Conservation (phyloP, 2,113 vertebrate genomes). For the Irena cyanogastra region DNA sequence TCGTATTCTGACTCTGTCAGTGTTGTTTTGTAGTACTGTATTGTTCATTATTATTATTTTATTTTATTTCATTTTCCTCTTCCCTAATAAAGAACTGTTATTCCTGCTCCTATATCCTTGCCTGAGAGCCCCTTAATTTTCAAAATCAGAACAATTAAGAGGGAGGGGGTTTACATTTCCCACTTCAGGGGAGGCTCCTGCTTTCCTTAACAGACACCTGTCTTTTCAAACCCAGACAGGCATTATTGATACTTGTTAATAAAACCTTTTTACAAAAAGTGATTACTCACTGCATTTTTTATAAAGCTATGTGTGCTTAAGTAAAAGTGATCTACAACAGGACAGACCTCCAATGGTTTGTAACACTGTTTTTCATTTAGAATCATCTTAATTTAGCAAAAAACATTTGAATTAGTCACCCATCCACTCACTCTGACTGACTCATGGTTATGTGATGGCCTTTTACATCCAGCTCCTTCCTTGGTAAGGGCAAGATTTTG, state of each 20-base stretch:
- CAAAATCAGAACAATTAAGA: too few relatives aligned
- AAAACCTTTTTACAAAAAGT: not conserved
- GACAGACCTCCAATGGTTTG: not conserved
- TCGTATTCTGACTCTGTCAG: too few relatives aligned
- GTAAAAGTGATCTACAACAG: not conserved
- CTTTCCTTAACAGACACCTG: too few relatives aligned
- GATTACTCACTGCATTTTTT: not conserved
- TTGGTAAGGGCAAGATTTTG: not conserved
- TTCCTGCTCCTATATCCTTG: too few relatives aligned
- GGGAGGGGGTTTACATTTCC: too few relatives aligned
- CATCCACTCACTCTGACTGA: not conserved
- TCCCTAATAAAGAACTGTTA: too few relatives aligned
- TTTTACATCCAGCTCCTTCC: not conserved
- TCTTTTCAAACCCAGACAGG: too few relatives aligned
- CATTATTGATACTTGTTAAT: not conserved
- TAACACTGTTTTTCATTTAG: not conserved
- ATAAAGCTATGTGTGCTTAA: not conserved
- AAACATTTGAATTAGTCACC: not conserved
- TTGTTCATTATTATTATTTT: too few relatives aligned
- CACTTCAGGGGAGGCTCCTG: too few relatives aligned
- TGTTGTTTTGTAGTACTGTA: too few relatives aligned
- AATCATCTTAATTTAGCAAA: not conserved
- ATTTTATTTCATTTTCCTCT: too few relatives aligned
- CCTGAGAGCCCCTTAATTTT: too few relatives aligned
- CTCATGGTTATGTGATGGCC: not conserved